Evolutionary conservation across 2,888 invertebrate species (phyloP), one percentile per base, ranked within the genome.

Genomic region (Andricus quercusramuli): DNA sequence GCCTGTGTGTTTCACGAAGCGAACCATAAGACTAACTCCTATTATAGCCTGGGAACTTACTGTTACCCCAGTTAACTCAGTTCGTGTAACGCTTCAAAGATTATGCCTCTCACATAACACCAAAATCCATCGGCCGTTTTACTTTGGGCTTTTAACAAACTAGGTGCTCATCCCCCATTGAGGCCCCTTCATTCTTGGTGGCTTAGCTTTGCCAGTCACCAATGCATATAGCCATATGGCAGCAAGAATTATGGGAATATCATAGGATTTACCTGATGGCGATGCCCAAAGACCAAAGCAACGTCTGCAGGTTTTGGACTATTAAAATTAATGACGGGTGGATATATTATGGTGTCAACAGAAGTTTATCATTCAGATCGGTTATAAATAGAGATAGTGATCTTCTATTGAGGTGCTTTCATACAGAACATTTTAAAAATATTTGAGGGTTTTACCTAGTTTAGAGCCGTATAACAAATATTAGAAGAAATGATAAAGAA

Each of bases 11-110:
- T 85, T 85, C 81, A 79, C 81, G 83, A 77, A 80, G 77, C 77
- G 83, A 77, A 80, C 77, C 77, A 80, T 59, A 64, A 80, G 66
- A 68, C 82, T 81, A 83, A 17, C 17, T 47, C 2, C 77, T 80
- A 81, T 81, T 80, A 81, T 81, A 80, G 88, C 87, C 86, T 90
- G 90, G 88, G 90, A 90, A 90, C 37, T 37, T 37, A 37, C 86
- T 88, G 87, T 87, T 90, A 89, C 86, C 88, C 90, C 88, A 89
- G 87, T 89, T 90, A 85, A 86, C 86, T 86, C 80, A 64, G 84
- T 84, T 79, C 85, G 17, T 86, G 89, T 88, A 90, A 90, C 90
- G 89, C 89, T 89, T 84, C 85, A 85, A 80, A 80, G 86, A 88
- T 86, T 88, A 88, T 88, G 85, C 85, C 78, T 79, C 86, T 86